phyloP scores from a whole-genome alignment of 1,140 invertebrate species.

The Drosophila dunni region DNA sequence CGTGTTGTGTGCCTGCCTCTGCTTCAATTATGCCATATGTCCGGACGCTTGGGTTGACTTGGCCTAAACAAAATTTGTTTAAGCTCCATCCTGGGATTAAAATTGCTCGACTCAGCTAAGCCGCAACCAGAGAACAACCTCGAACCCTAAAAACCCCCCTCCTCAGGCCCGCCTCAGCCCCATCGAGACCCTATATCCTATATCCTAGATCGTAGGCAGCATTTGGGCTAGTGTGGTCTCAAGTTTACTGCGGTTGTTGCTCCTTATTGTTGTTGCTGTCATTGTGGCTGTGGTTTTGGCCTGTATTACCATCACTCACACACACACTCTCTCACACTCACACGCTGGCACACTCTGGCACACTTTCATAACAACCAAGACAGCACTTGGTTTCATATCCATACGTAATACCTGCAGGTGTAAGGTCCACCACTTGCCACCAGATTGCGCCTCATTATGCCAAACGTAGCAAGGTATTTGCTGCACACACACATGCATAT shows the following conservation, averaged over 20 bases:
- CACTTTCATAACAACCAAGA: neutral
- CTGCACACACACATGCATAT: constrained; percentile 1
- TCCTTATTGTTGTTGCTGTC: constrained; percentile 25
- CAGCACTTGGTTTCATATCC: neutral
- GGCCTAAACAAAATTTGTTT: constrained; percentile 77
- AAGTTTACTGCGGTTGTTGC: constrained; percentile 56
- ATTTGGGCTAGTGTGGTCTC: constrained; percentile 62
- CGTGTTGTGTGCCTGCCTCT: constrained; percentile 31
- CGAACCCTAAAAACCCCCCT: neutral
- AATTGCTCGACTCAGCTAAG: constrained; percentile 62
- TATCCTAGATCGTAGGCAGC: constrained; percentile 28
- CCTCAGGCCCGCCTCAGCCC: constrained; percentile 7
- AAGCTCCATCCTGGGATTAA: constrained; percentile 74
- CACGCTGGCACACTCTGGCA: neutral
- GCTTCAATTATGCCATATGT: constrained; percentile 79
- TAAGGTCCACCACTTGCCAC: constrained; percentile 6
- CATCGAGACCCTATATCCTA: too few species aligned
- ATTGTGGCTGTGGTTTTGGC: constrained; percentile 11
- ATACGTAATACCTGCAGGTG: constrained; percentile 5
- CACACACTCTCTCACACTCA: neutral
- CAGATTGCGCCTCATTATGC: constrained; percentile 62
- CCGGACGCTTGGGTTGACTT: constrained; percentile 44
- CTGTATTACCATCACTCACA: constrained; percentile 33
- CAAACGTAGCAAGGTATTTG: constrained; percentile 30
- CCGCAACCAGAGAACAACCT: constrained; percentile 19